Base-by-base conservation (phyloP, 1,140 invertebrate genomes). In the Zaprionus africanus region DNA sequence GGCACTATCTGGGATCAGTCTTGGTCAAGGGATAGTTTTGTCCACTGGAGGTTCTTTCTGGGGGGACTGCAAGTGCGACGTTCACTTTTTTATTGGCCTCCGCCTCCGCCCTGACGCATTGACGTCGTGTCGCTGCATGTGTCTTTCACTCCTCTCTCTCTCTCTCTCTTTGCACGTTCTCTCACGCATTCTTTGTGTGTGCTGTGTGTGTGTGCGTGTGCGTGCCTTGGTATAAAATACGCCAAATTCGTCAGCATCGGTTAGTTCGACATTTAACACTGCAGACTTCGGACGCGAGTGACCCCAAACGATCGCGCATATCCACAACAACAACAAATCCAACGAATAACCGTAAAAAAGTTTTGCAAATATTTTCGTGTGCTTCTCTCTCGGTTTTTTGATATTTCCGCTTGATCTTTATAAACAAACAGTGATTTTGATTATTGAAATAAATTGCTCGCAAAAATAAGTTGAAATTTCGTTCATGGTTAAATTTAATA, bases 171-270 rank as follows among this genome's bases (percentile, higher is more conserved):
- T 7, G 17, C 17, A 22, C 56, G 19, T 60, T 70, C 59, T 62
- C 41, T 41, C 60, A 22, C 58, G 22, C 38, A 17, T 60, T 58
- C 43, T 65, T 61, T 76, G 67, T 64, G 71, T 56, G 46, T 13
- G 13, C 15, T 65, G 36, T 70, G 56, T 59, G 49, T 53, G 63
- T 63, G 41, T 53, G 43, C 63, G 70, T 68, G 63, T 57, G 74
- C 74, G 81, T 88, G 82, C 58, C 38, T 81, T 80, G 82, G 78
- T 91, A 91, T 91, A 91, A 91, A 91, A 79, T 57, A 77, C 73
- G 76, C 71, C 76, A 87, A 91, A 82, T 82, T 46, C 63, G 73
- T 76, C 76, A 81, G 82, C 87, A 91, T 38, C 81, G 83, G 74
- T 91, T 91, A 91, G 87, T 91, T 70, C 78, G 83, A 91, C 84